Base-by-base conservation (phyloP, 2,888 invertebrate species). In the Drosophila monieri region DNA sequence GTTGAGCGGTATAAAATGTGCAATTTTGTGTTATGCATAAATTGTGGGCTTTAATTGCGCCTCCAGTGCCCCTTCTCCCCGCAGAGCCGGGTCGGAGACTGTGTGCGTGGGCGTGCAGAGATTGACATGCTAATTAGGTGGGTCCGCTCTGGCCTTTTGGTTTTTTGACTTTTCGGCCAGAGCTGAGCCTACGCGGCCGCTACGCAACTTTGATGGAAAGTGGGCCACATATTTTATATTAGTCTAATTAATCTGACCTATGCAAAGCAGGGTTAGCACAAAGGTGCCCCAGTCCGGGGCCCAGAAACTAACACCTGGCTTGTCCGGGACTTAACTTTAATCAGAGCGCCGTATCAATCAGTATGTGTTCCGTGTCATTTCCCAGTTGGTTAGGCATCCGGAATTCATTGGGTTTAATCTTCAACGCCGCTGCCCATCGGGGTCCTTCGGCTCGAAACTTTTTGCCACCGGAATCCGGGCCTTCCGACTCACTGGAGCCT, bases 41-140 rank as follows among this genome's bases (percentile, higher is more conserved):
- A 78, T 83, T 81, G 68, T 70, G 68, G 65, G 67, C 67, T 68
- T 74, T 81, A 81, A 81, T 81, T 76, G 78, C 53, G 43, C 43
- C 43, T 5, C 37, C 18, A 30, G 9, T 15, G 32, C 21, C 35
- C 3, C 56, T n/a, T 3, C 18, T 15, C 47, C 35, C 25, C 23
- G 32, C 44, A 35, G n/a, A 27, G 52, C 37, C 53, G 47, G 51
- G 52, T 52, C 43, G 53, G 67, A 37, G 73, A 58, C 68, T 65
- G 39, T 8, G 43, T 37, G 58, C 48, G 43, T n/a, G 35, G 47
- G 37, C 54, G 51, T 51, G 25, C 56, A 49, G 71, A 70, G 70
- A 65, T 70, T 54, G 66, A 68, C 77, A 81, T 81, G 79, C 81
- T 81, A 81, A 81, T 81, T 81, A 81, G 76, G 72, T 67, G 57